These are phyloP conservation scores for Montipora foliosa DNA, from an alignment of 64 coral and sea anemone genomes.

Conservation along the genomic window DNA sequence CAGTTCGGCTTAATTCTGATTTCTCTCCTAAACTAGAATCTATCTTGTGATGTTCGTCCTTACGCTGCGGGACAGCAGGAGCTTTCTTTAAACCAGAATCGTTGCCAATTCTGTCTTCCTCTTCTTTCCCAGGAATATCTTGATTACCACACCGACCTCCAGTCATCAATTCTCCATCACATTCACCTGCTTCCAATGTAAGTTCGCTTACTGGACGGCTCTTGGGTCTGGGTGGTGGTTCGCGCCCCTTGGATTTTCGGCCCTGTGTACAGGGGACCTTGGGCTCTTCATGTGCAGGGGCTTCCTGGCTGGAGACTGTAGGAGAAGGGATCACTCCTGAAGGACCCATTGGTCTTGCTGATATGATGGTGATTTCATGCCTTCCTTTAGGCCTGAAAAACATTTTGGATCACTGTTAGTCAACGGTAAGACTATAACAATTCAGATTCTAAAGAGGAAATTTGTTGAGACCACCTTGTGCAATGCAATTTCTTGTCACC, in stretches of 20 bases:
- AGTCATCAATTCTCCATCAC: background rate
- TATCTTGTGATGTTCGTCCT: background rate
- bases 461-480: too few relatives aligned
- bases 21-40: background rate
- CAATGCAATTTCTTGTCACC: too few relatives aligned
- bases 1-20: background rate
- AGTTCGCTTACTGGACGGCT: constrained; percentile 76
- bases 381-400: constrained; percentile 66
- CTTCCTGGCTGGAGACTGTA: background rate
- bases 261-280: background rate
- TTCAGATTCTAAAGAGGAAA: too few relatives aligned
- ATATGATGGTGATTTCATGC: constrained; percentile 88
- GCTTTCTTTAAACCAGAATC: background rate
- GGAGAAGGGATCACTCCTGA: constrained; percentile 41
- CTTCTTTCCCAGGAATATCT: background rate
- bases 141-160: background rate
- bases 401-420: too few relatives aligned
- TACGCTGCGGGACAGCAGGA: background rate
- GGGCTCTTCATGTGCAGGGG: background rate
- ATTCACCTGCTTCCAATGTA: constrained; percentile 20
- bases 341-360: constrained; percentile 83
- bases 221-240: constrained; percentile 90
- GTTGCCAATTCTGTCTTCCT: background rate
- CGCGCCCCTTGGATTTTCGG: constrained; percentile 41
- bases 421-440: too few relatives aligned